A percentile compares a stretch with the other conserved stretches of the same genome.
Evolutionary conservation across 92 coral and sea anemone genomes (phyloP).

Genomic region (Hydrozoanthus gracilis): DNA sequence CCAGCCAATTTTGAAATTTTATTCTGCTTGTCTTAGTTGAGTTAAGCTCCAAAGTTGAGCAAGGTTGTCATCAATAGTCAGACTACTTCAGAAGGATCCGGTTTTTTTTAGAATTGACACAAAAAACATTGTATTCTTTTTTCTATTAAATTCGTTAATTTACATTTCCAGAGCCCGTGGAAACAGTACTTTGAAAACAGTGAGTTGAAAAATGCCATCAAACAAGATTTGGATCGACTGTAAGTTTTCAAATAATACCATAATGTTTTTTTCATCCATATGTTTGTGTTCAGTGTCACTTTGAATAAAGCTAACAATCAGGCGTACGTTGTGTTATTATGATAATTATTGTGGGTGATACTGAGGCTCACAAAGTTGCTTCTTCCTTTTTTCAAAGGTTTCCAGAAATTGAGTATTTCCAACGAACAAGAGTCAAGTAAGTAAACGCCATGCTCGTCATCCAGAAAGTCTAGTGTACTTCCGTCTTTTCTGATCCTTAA

Average conservation of each 20-base stretch:
- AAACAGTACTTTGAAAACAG: conserved; percentile 90
- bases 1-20: no score
- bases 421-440: conserved; percentile 82
- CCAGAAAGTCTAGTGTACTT: background rate
- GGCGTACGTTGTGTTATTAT: no score
- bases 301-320: no score
- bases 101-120: no score
- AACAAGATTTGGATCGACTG: conserved; percentile 97
- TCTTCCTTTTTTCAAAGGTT: conserved; percentile 55
- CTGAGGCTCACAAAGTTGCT: background rate
- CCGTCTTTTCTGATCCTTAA: background rate
- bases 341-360: background rate
- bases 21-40: no score
- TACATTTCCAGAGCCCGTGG: conserved; percentile 86
- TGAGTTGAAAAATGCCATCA: conserved; percentile 84
- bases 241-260: conserved; percentile 51
- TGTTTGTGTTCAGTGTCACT: background rate
- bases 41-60: no score
- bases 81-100: background rate
- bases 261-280: background rate
- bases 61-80: no score
- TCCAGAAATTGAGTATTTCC: conserved; percentile 94
- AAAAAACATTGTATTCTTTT: no score
- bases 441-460: conserved; percentile 3
- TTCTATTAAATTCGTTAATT: background rate